Evolutionary conservation across 2,113 vertebrate species (phyloP), one percentile per base, ranked within the genome.

Genomic region (Acrocephalus kingi): DNA sequence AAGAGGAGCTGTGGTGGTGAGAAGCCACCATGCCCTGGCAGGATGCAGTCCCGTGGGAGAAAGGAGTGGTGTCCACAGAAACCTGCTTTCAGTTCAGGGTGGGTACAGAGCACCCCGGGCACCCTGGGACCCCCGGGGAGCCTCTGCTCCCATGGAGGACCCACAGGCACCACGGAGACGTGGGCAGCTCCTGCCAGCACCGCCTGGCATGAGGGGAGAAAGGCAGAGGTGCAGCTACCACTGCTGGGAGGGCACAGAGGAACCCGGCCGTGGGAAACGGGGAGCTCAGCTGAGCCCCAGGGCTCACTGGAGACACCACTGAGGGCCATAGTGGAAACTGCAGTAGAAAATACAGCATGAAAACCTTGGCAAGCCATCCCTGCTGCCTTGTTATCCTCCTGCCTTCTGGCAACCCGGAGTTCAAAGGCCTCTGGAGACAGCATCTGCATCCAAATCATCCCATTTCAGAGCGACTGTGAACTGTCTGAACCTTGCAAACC

Each of bases 351-450:
- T 25, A 35, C 1, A 52, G 54, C 3, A 86, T 11, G 67, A 88
- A 84, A 89, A 90, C 16, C 68, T 71, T 89, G 86, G 94, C 76
- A 96, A 74, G 72, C n/a, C 48, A 41, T 62, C 33, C 33, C 52
- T 94, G 51, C 81, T 81, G 69, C 58, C 90, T 95, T 64, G 87
- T 93, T 91, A 93, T 84, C 78, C 90, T 89, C 81, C 87, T 95
- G 96, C 94, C 95, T 81, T 90, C 94, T 74, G 94, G 95, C 94
- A 96, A 92, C 51, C 79, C 55, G 72, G 16, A 93, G 52, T 92
- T 96, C 95, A 97, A 97, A 97, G 88, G 33, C 80, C 83, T 96
- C 86, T 88, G 92, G 68, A 95, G 88, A 77, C 83, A 86, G 85
- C 72, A 90, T 68, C 88, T 90, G 88, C 92, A 94, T 85, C 80